Evolutionary conservation across 2,888 invertebrate species (phyloP).

Genomic region (Heteropelma amictum): DNA sequence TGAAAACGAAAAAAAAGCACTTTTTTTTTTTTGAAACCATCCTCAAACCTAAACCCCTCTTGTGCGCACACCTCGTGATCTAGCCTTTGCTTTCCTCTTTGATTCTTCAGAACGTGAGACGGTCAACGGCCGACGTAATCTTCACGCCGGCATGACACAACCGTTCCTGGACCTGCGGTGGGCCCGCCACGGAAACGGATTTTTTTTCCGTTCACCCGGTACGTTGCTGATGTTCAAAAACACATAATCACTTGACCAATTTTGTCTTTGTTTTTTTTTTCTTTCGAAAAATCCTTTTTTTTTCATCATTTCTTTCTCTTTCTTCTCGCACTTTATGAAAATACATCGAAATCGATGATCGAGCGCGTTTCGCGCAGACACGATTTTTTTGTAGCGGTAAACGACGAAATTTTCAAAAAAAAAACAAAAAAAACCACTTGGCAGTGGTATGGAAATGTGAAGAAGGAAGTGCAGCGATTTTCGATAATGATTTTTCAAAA

Average conservation of each 20-base stretch:
- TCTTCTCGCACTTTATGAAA: not conserved
- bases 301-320: not conserved
- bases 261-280: slow-evolving; percentile 6
- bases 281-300: too few relatives aligned
- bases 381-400: too few relatives aligned
- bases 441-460: too few relatives aligned
- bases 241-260: slow-evolving; percentile 20
- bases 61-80: slow-evolving; percentile 51
- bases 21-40: slow-evolving; percentile 7
- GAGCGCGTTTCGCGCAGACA: not conserved
- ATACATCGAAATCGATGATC: not conserved
- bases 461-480: too few relatives aligned
- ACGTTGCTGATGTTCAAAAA: slow-evolving; percentile 52
- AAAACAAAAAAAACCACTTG: too few relatives aligned
- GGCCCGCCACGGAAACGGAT: slow-evolving; percentile 55
- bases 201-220: slow-evolving; percentile 58
- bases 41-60: slow-evolving; percentile 9
- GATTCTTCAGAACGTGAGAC: slow-evolving; percentile 58
- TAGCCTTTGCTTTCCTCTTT: slow-evolving; percentile 56
- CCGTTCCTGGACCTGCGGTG: slow-evolving; percentile 56
- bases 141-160: slow-evolving; percentile 56
- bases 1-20: too few relatives aligned
- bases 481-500: too few relatives aligned
- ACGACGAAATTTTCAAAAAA: too few relatives aligned
- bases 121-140: slow-evolving; percentile 57